Conservation (phyloP, 2,888 invertebrate species). For the Hedychridium roseum region DNA sequence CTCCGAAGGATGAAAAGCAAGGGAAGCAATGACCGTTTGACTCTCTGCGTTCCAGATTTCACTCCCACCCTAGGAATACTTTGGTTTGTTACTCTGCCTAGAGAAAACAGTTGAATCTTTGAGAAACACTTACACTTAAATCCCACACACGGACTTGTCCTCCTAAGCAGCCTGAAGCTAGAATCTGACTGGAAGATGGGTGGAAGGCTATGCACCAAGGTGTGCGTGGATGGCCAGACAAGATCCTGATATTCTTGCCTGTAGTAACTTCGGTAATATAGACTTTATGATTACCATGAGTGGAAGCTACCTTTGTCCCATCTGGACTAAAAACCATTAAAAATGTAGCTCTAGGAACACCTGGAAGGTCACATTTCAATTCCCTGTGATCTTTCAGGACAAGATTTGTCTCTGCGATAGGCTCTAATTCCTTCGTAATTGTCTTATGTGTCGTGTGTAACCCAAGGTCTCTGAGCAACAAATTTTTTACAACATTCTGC, state of each 20-base stretch:
- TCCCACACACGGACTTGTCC: slow-evolving; percentile 94
- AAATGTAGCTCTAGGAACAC: slow-evolving; percentile 81
- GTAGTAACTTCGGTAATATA: slow-evolving; percentile 83
- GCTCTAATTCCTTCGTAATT: slow-evolving; percentile 68
- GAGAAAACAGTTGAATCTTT: slow-evolving; percentile 58
- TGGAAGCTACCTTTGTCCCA: slow-evolving; percentile 84
- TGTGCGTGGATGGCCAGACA: slow-evolving; percentile 85
- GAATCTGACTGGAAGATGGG: slow-evolving; percentile 81
- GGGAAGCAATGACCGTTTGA: slow-evolving; percentile 81
- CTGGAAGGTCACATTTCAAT: slow-evolving; percentile 77
- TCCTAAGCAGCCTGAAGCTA: slow-evolving; percentile 87
- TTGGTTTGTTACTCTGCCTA: background rate
- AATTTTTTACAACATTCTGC: slow-evolving; percentile 49
- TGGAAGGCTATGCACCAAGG: slow-evolving; percentile 93
- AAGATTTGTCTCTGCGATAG: slow-evolving; percentile 73
- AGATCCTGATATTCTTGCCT: slow-evolving; percentile 79
- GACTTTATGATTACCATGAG: slow-evolving; percentile 89
- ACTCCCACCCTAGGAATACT: slow-evolving; percentile 76
- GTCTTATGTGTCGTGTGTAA: slow-evolving; percentile 48
- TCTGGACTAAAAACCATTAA: slow-evolving; percentile 89
- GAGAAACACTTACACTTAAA: slow-evolving; percentile 68
- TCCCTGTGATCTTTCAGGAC: slow-evolving; percentile 70
- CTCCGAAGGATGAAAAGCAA: slow-evolving; percentile 87
- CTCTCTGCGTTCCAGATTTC: slow-evolving; percentile 82
- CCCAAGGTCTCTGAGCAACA: slow-evolving; percentile 55